Percentiles rank a stretch among this genome's conserved stretches.
Conservation (phyloP, 1,140 invertebrate species). For the Elysia chlorotica region DNA sequence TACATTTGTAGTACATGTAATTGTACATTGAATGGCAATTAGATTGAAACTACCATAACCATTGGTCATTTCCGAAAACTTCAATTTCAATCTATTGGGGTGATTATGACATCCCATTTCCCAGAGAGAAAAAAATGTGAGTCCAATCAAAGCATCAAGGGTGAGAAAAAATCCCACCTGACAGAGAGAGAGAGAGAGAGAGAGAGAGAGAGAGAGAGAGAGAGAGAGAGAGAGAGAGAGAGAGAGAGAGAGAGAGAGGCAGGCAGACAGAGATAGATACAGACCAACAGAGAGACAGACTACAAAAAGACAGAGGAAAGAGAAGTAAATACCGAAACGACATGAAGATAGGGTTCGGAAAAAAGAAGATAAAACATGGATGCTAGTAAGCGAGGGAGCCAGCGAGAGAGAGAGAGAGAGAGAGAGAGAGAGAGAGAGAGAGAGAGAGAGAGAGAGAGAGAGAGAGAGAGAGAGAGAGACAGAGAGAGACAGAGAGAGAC, state of each 20-base stretch:
- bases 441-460: constrained; percentile 3
- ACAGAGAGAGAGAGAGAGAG: neutral
- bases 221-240: neutral
- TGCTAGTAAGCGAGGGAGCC: neutral
- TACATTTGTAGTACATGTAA: no score
- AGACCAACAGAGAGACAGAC: neutral
- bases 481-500: neutral
- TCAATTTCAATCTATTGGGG: no score
- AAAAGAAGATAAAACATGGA: neutral
- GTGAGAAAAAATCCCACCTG: no score
- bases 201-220: neutral
- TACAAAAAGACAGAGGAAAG: neutral
- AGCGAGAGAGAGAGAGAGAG: neutral
- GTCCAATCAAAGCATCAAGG: no score
- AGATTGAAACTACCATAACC: no score
- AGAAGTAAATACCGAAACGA: no score
- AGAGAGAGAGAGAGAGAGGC: neutral
- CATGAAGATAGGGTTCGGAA: no score
- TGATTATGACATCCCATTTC: no score
- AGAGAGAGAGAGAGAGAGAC: neutral
- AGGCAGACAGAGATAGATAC: neutral
- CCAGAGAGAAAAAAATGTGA: no score
- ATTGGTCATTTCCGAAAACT: no score
- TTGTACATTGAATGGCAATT: no score
- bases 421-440: neutral